Evolutionary conservation across 2,888 invertebrate genomes (phyloP).

Genomic region (Netelia fuscicornis): DNA sequence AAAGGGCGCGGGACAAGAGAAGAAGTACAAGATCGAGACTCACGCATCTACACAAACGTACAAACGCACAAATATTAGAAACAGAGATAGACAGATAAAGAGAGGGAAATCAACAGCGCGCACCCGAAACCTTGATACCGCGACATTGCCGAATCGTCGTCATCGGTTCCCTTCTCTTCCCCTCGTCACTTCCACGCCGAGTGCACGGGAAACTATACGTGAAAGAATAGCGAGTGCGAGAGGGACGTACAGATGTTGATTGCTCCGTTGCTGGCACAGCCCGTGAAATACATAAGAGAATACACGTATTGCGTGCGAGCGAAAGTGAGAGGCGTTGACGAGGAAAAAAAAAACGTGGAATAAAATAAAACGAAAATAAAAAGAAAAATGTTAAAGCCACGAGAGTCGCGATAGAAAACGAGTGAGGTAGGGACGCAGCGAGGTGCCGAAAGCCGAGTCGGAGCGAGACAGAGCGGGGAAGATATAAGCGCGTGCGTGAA

Average conservation of each 20-base stretch:
- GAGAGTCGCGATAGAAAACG: neutral
- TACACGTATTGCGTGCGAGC: slow-evolving; percentile 35
- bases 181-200: slow-evolving; percentile 28
- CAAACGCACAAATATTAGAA: neutral
- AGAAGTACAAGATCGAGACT: neutral
- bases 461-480: slow-evolving; percentile 38
- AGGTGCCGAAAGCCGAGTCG: neutral
- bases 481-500: slow-evolving; percentile 68
- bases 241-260: slow-evolving; percentile 36
- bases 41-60: neutral
- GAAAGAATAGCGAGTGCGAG: slow-evolving; percentile 40
- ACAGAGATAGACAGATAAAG: slow-evolving; percentile 13
- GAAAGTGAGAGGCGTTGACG: slow-evolving; percentile 37
- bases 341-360: slow-evolving; percentile 17
- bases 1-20: slow-evolving; percentile 1
- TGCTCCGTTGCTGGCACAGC: slow-evolving; percentile 33
- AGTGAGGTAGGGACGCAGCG: neutral
- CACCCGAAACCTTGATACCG: slow-evolving; percentile 57
- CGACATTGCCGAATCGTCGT: slow-evolving; percentile 54
- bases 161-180: slow-evolving; percentile 45
- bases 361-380: neutral
- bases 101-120: slow-evolving; percentile 11
- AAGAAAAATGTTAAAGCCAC: neutral
- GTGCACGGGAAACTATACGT: slow-evolving; percentile 37
- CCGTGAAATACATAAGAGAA: slow-evolving; percentile 8